Evolutionary conservation across 2,797 vertebrate genomes (phyloP), one percentile per base, ranked within the genome.

Genomic region (Ctenopoma multispine): DNA sequence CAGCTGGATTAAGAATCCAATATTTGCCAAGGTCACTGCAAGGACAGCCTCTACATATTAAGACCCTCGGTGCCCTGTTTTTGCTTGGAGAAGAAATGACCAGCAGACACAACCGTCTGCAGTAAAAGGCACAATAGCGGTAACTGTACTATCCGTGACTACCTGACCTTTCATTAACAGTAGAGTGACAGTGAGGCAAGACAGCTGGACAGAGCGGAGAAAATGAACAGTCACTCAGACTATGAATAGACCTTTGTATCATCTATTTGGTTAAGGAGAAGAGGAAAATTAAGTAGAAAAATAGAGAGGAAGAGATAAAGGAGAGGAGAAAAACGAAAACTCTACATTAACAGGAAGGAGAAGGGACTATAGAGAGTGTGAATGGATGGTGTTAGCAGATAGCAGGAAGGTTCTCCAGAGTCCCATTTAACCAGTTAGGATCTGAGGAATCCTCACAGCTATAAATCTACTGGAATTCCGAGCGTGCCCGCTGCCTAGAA

Each of bases 181-280:
- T 61, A 50, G 79, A 89, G 78, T 87, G 90, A 89, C 86, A 85
- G 85, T 75, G 83, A 90, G 72, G 79, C 82, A 85, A 83, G 89
- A 77, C 89, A 86, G 75, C 82, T 80, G 82, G 71, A 67, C 79
- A 65, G 68, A 73, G 80, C 72, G 60, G 75, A 90, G 79, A 89
- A 91, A 91, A 87, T 84, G 76, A 88, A 80, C 84, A 63, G 79
- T 88, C 82, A 83, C 68, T 91, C 85, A 87, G 68, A 43, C 63
- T 48, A 83, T 93, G 87, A 93, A 93, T 89, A 77, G 83, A 84
- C 66, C 87, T 79, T 89, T 92, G 90, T 92, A 69, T 89, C 72
- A 83, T 83, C 80, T 64, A 60, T 29, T 60, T 58, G 31, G 49
- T 55, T 41, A 17, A 60, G 46, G 51, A 50, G 61, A 47, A 58